phyloP scores from a whole-genome alignment of 1,140 invertebrate species.

The Hycleus phaleratus region DNA sequence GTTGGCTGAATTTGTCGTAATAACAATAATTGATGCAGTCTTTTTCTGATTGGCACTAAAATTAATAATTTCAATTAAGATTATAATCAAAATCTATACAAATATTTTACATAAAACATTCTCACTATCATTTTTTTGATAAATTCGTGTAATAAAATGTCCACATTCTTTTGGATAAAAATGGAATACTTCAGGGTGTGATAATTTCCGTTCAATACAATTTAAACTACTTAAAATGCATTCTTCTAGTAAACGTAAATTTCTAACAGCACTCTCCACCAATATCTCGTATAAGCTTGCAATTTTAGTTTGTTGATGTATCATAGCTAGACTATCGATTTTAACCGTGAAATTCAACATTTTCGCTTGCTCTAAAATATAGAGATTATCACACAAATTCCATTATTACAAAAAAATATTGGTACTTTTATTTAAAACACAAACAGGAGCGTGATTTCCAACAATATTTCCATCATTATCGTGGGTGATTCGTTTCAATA shows the following conservation, averaged over 20 bases:
- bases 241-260: constrained; percentile 53
- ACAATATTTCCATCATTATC: constrained; percentile 16
- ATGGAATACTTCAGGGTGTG: constrained; percentile 53
- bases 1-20: constrained; percentile 59
- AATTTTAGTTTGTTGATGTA: constrained; percentile 54
- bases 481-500: constrained; percentile 41
- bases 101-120: constrained; percentile 39
- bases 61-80: constrained; percentile 16
- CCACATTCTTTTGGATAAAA: constrained; percentile 57
- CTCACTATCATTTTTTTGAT: constrained; percentile 54
- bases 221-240: constrained; percentile 34
- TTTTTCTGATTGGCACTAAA: constrained; percentile 53
- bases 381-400: constrained; percentile 17
- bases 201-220: constrained; percentile 12
- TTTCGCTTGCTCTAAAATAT: constrained; percentile 42
- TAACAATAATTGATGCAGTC: constrained; percentile 60
- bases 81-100: background rate
- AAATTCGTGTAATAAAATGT: constrained; percentile 67
- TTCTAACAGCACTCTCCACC: constrained; percentile 62
- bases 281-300: constrained; percentile 60
- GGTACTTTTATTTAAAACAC: constrained; percentile 39
- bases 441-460: constrained; percentile 36
- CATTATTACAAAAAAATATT: constrained; percentile 11
- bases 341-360: constrained; percentile 50
- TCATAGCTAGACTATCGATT: constrained; percentile 63